Evolutionary conservation across 1,140 invertebrate species (phyloP), one percentile per base, ranked within the genome.

Genomic region (Parapsyche elsis): DNA sequence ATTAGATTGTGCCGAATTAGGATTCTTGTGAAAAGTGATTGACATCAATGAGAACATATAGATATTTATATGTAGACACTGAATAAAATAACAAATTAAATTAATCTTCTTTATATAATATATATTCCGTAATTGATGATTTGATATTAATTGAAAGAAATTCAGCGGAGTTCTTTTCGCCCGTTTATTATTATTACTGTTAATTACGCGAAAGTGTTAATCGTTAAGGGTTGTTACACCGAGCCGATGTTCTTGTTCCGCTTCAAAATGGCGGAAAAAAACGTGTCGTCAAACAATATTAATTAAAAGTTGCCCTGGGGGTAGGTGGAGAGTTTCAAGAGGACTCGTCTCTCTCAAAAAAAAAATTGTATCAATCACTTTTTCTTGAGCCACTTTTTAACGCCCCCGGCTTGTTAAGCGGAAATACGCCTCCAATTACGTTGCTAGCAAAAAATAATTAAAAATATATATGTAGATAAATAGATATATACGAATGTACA

Each of bases 221-320:
- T 77, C 46, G 75, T 77, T 77, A 77, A 64, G 57, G 75, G 75
- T 61, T 26, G 44, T 53, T 49, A 44, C 24, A 75, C 45, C 49
- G 12, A 26, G 16, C 57, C 75, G 16, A 23, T 46, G 5, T 75
- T 53, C 23, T 57, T 75, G 24, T 64, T 77, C 30, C 23, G 75
- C 26, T 49, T 44, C 59, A 30, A 64, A 77, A 53, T 53, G 70
- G 64, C 24, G 59, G 53, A 45, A 59, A 81, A 76, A 81, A 79
- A 79, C 46, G 64, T 80, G 75, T 80, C 75, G 78, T 74, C 57
- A 77, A 80, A 82, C 81, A 82, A 82, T 80, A 82, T 82, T 82
- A 82, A 82, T 82, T 82, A 82, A 77, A 82, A 73, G 21, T 77
- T 71, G 81, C 81, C 78, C 44, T 49, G 64, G 19, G 64, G 64